A percentile compares a stretch with the other conserved stretches of the same genome.
Evolutionary conservation across 2,888 invertebrate genomes (phyloP).

Genomic region (Aphidius colemani): DNA sequence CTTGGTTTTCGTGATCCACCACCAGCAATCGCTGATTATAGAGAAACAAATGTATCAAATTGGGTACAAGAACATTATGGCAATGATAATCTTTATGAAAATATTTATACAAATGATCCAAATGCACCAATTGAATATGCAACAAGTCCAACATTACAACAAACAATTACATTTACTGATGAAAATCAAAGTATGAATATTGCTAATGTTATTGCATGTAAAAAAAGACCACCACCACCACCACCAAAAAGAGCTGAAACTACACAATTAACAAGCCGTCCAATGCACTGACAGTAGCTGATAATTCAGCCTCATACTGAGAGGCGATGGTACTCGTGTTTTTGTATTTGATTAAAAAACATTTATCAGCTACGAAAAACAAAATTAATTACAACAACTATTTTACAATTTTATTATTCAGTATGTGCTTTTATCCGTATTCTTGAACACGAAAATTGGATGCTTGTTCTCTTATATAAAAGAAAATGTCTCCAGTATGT

Average conservation of each 20-base stretch:
- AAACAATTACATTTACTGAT: slow-evolving; percentile 49
- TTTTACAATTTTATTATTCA: not conserved
- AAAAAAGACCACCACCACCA: slow-evolving; percentile 83
- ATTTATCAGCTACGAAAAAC: slow-evolving; percentile 4
- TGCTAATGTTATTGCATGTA: slow-evolving; percentile 59
- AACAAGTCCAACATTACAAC: slow-evolving; percentile 50
- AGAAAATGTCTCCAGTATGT: not conserved
- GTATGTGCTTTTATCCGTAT: too few species aligned
- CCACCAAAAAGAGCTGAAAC: slow-evolving; percentile 88
- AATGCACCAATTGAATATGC: slow-evolving; percentile 62
- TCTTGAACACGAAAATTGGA: too few species aligned
- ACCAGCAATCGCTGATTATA: slow-evolving; percentile 71
- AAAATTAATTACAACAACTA: not conserved
- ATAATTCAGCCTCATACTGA: slow-evolving; percentile 51
- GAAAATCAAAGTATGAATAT: slow-evolving; percentile 56
- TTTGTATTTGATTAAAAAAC: slow-evolving; percentile 54
- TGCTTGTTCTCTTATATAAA: too few species aligned
- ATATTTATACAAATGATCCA: slow-evolving; percentile 66
- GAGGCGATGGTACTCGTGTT: slow-evolving; percentile 52
- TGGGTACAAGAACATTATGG: slow-evolving; percentile 91
- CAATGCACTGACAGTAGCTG: slow-evolving; percentile 60
- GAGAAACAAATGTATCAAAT: slow-evolving; percentile 85
- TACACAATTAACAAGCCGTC: slow-evolving; percentile 74
- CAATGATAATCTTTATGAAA: slow-evolving; percentile 75
- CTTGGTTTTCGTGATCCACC: slow-evolving; percentile 86